Conservation (phyloP, 2,113 vertebrate species). For the Charadrius vociferus region DNA sequence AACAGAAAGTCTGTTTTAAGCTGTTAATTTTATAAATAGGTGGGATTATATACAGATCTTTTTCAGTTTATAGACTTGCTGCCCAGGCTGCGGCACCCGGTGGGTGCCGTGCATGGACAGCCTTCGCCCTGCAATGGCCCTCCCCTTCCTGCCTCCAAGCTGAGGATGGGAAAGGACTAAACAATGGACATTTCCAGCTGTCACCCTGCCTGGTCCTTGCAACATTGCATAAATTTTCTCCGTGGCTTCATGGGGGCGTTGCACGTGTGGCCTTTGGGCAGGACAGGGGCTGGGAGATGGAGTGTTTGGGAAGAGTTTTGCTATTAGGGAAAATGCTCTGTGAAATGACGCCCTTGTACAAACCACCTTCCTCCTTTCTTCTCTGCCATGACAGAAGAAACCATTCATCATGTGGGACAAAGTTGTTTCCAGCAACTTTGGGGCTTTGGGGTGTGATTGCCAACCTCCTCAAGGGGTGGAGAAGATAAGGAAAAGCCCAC, state of each 20-base stretch:
- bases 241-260: neutral
- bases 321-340: neutral
- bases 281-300: neutral
- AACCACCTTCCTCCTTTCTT: neutral
- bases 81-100: neutral
- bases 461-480: neutral
- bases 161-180: neutral
- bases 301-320: neutral
- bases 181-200: neutral
- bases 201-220: neutral
- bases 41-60: neutral
- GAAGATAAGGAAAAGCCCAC: neutral
- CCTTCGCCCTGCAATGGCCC: neutral
- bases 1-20: neutral
- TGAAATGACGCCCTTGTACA: neutral
- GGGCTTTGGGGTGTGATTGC: neutral
- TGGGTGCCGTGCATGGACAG: neutral
- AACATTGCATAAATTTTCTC: neutral
- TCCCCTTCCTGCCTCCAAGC: neutral
- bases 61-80: neutral
- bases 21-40: neutral
- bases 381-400: neutral
- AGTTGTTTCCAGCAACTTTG: neutral
- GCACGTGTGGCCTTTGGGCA: neutral
- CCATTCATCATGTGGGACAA: neutral